Evolutionary conservation across 2,888 invertebrate species (phyloP), one percentile per base, ranked within the genome.

Genomic region (Idaea dimidiata): DNA sequence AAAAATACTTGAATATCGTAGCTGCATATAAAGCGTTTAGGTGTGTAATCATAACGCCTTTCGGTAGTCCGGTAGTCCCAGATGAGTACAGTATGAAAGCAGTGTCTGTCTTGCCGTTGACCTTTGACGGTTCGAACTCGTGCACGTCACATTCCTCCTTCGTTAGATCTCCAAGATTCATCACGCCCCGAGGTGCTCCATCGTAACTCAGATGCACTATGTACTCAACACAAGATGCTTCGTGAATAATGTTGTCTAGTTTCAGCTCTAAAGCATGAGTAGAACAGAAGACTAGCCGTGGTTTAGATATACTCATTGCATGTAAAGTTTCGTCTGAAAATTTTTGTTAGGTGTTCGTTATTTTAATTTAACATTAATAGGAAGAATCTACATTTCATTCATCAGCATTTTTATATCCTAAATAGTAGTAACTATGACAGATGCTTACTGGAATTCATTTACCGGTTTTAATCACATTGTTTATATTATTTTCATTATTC

Each of bases 21-120:
- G 43, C 16, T 10, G 61, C 60, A 0, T 67, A 60, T 0, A 72
- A 56, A 1, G 67, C 24, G 55, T 70, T 80, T 0, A 74, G 17
- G 66, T 80, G 78, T 0, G 75, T 74, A n/a, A 78, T 24, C 74
- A 76, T 74, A 0, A 79, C 80, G 14, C 78, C 80, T 61, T 80
- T 80, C 0, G 80, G 75, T 14, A 79, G 14, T 0, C 80, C 79
- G 0, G 80, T 79, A 0, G 80, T 80, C 0, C 80, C 80, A 0
- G 79, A 79, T 0, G 79, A 79, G 57, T 79, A 80, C 43, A 79
- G 54, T 14, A 80, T 66, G 17, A 76, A 67, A 6, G 67, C 62
- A 0, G 68, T 66, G 24, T 78, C 79, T 0, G 18, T 66, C 17
- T 70, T 65, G 6, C 75, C 72, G 4, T 68, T 33, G 6, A 74